phyloP scores from a whole-genome alignment of 2,113 vertebrate species.

The Labeo catla region DNA sequence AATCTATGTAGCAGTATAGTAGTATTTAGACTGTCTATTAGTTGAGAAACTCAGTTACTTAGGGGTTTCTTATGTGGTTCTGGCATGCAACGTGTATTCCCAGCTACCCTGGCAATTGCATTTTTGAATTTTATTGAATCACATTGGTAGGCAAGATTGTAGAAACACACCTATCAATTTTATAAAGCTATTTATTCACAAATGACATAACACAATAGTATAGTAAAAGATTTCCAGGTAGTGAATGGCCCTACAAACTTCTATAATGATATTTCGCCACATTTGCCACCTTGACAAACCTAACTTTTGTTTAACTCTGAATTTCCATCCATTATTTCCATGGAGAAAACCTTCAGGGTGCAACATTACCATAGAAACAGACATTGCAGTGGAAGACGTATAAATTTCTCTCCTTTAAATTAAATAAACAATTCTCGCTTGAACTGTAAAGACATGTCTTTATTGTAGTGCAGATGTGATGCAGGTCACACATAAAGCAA shows the following conservation, averaged over 20 bases:
- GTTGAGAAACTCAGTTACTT: neutral
- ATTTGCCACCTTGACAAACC: neutral
- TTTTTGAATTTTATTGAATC: neutral
- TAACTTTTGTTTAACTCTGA: neutral
- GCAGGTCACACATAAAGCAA: slow-evolving; percentile 37
- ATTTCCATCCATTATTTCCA: slow-evolving; percentile 36
- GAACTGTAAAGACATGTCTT: slow-evolving; percentile 55
- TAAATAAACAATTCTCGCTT: slow-evolving; percentile 63
- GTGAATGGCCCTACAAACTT: neutral
- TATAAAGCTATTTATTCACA: neutral
- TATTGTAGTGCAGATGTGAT: slow-evolving; percentile 37
- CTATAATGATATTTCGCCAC: neutral
- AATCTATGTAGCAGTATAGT: too few species aligned
- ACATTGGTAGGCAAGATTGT: neutral
- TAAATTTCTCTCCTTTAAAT: slow-evolving; percentile 51
- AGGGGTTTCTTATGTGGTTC: neutral
- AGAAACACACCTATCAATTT: neutral
- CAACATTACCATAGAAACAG: slow-evolving; percentile 75
- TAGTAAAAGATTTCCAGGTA: neutral
- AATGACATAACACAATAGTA: neutral
- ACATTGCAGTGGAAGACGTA: slow-evolving; percentile 66
- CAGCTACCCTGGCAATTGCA: neutral
- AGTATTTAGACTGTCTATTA: neutral
- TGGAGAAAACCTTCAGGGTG: slow-evolving; percentile 52
- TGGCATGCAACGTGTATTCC: neutral